Evolutionary conservation across 2,888 invertebrate genomes (phyloP).

Genomic region (Biston betularia): DNA sequence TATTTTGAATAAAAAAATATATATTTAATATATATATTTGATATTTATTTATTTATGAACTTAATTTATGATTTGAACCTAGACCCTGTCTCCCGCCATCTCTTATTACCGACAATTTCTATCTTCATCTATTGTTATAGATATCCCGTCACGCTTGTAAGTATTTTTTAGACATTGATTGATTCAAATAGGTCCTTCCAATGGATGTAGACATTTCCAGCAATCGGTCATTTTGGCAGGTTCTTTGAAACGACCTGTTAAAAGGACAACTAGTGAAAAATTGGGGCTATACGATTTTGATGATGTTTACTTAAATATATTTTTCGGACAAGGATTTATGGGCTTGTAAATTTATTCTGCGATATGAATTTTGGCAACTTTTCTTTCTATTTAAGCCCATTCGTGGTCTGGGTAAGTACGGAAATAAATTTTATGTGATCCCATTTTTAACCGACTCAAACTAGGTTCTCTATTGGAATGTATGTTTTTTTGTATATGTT

Average conservation of each 20-base stretch:
- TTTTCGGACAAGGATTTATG: conserved; percentile 2
- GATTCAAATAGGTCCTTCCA: conserved; percentile 38
- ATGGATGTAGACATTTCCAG: conserved; percentile 43
- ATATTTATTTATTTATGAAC: too few species aligned
- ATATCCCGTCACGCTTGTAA: conserved; percentile 9
- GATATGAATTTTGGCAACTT: not conserved
- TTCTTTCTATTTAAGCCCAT: too few species aligned
- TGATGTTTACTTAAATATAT: not conserved
- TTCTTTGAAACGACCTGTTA: conserved; percentile 1
- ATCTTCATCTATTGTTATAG: not conserved
- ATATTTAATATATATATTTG: too few species aligned
- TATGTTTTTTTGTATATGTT: too few species aligned
- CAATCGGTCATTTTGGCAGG: conserved; percentile 42
- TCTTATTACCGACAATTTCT: too few species aligned
- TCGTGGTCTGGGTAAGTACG: too few species aligned
- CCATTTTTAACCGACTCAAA: too few species aligned
- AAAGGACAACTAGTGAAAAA: conserved; percentile 6
- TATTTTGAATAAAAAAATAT: too few species aligned
- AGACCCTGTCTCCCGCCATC: too few species aligned
- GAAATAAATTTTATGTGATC: too few species aligned
- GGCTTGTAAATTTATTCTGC: not conserved
- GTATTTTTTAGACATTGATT: conserved; percentile 47
- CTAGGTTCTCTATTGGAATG: too few species aligned
- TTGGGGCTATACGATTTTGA: not conserved
- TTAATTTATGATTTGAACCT: too few species aligned